Evolutionary conservation across 2,797 vertebrate genomes (phyloP).

Genomic region (Eidolon dupreanum): DNA sequence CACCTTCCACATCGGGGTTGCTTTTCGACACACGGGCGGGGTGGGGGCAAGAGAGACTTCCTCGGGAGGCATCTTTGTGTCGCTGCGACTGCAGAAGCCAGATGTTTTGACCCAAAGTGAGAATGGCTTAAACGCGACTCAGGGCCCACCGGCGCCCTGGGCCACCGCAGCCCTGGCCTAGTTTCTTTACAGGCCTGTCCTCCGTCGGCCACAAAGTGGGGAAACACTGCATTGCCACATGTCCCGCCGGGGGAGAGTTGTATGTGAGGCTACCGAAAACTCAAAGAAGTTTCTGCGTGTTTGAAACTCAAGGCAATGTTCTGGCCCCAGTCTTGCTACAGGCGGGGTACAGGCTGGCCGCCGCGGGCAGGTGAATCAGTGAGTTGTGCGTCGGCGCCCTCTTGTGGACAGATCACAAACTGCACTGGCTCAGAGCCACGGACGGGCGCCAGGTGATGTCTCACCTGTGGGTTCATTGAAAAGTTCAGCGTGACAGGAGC

Average conservation of each 20-base stretch:
- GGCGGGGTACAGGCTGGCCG: not conserved
- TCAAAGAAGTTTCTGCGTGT: not conserved
- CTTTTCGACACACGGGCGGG: not conserved
- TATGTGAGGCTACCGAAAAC: not conserved
- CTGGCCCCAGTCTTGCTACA: not conserved
- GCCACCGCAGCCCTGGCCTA: accelerated
- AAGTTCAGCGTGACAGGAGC: constrained; percentile 77
- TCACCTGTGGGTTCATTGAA: constrained; percentile 66
- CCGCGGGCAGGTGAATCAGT: not conserved
- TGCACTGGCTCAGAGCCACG: constrained; percentile 18
- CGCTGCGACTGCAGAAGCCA: constrained; percentile 68
- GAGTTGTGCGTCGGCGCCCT: not conserved
- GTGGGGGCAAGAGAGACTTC: constrained; percentile 55
- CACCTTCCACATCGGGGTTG: constrained; percentile 49
- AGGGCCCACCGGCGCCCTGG: accelerated
- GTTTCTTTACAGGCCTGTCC: not conserved
- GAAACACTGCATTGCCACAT: not conserved
- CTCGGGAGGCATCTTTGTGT: constrained; percentile 66
- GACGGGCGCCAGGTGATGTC: not conserved
- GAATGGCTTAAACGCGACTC: accelerated
- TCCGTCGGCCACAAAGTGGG: not conserved
- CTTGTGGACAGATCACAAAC: not conserved
- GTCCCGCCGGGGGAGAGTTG: not conserved
- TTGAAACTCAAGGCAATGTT: not conserved
- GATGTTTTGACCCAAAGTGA: not conserved